Evolutionary conservation across 1,140 invertebrate species (phyloP).

Genomic region (Zeugodacus cucurbitae): DNA sequence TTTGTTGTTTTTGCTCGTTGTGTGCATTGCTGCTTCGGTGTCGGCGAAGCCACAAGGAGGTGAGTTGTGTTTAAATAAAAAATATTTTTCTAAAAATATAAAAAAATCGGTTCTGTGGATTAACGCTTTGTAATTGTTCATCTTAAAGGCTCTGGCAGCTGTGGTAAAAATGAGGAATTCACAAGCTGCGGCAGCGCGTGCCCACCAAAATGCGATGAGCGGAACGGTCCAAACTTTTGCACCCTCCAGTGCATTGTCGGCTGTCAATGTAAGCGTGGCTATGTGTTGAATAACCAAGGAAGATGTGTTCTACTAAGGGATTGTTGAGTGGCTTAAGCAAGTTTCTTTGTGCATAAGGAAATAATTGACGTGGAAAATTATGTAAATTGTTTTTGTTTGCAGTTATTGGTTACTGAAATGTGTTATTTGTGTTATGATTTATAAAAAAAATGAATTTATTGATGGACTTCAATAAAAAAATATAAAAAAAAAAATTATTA

Average conservation of each 20-base stretch:
- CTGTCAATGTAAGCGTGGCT: constrained; percentile 31
- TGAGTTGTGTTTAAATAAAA: not conserved
- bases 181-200: constrained; percentile 2
- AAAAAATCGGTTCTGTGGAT: too few relatives aligned
- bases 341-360: too few relatives aligned
- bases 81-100: too few relatives aligned
- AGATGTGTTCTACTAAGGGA: not conserved
- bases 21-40: not conserved
- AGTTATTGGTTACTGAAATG: too few relatives aligned
- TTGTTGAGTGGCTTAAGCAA: not conserved
- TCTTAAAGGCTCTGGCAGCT: too few relatives aligned
- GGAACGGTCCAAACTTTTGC: not conserved
- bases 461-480: too few relatives aligned
- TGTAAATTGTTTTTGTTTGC: too few relatives aligned
- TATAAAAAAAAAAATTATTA: too few relatives aligned
- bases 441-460: too few relatives aligned
- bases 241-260: constrained; percentile 30
- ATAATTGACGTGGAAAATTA: too few relatives aligned
- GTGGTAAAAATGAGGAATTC: not conserved
- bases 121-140: too few relatives aligned
- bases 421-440: too few relatives aligned
- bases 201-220: not conserved
- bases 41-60: not conserved
- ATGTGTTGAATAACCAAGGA: not conserved
- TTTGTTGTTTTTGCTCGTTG: not conserved